Evolutionary conservation across 1,140 invertebrate genomes (phyloP).

Genomic region (Cotesia glomerata): DNA sequence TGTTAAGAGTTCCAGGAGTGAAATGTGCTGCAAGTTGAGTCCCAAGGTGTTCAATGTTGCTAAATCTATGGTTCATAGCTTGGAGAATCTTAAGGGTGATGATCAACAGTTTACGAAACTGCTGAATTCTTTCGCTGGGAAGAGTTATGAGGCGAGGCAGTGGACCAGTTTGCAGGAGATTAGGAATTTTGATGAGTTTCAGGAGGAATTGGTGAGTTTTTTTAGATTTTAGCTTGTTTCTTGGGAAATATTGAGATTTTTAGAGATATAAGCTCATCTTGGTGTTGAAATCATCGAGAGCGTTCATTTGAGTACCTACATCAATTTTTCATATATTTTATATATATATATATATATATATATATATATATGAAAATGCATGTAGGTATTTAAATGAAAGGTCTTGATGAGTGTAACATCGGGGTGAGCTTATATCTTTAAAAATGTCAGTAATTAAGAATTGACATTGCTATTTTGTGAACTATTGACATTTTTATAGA

Average conservation of each 20-base stretch:
- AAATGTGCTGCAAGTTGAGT: slow-evolving; percentile 62
- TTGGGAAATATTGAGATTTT: background rate
- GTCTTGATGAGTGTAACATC: too few species aligned
- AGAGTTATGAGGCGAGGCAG: slow-evolving; percentile 47
- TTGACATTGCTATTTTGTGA: too few species aligned
- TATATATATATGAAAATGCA: too few species aligned
- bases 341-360: too few species aligned
- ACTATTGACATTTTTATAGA: too few species aligned
- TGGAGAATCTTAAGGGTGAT: slow-evolving; percentile 64
- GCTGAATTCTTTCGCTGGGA: slow-evolving; percentile 47
- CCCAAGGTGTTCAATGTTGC: slow-evolving; percentile 66
- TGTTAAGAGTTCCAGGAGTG: slow-evolving; percentile 12
- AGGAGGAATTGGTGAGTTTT: slow-evolving; percentile 47
- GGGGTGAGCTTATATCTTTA: too few species aligned
- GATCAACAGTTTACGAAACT: slow-evolving; percentile 50
- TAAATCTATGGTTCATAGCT: slow-evolving; percentile 63
- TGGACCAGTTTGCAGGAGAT: slow-evolving; percentile 70
- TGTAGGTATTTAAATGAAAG: too few species aligned
- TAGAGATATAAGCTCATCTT: too few species aligned
- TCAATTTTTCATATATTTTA: too few species aligned
- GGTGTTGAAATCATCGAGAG: too few species aligned
- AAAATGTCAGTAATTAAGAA: too few species aligned
- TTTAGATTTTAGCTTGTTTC: slow-evolving; percentile 20
- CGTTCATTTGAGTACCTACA: too few species aligned
- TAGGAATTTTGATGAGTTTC: slow-evolving; percentile 52